Base-by-base conservation (phyloP, 1,140 invertebrate genomes). In the Reticulitermes speratus region DNA sequence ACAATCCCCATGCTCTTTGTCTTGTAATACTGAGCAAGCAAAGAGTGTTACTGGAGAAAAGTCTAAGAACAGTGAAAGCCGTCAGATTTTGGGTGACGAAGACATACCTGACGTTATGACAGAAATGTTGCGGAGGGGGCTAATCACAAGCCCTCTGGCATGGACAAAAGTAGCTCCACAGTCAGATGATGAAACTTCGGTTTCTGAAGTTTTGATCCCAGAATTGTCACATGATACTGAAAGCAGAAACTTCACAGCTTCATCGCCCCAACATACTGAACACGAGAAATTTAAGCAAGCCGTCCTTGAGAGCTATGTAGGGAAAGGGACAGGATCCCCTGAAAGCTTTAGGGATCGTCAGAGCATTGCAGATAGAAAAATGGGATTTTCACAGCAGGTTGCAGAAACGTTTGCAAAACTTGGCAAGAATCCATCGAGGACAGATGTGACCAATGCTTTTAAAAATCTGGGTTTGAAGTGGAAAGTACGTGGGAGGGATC, bases 101-200 rank as follows among this genome's bases (percentile, higher is more conserved):
- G 83, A 84, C 83, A 84, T 84, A 32, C 83, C 83, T 45, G 83
- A 84, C 32, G 38, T 84, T 44, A 84, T 84, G 83, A 52, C 32
- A 11, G 83, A 84, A 6, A 84, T 84, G 83, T 84, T 84, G 83
- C 25, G 83, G 44, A 44, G 83, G 25, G 48, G 83, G 25, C 83
- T 84, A 3, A 84, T 84, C 83, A 84, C 83, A 45, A 84, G 83
- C 32, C 83, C 83, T 44, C 82, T 83, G 30, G 38, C 82, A 23
- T 83, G 59, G 59, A 65, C 59, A 8, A 65, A 65, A 12, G 19
- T n/a, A 7, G 59, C 8, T 65, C 16, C 6, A 19, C 25, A 21
- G 59, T 21, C 19, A 65, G 59, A 65, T 23, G 7, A n/a, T 65
- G 59, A 65, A 65, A 83, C 30, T 16, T 38, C 38, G 5, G 38